These are phyloP conservation scores for Apodemus agrarius DNA, from an alignment of 2,797 vertebrate species.

Conservation along the genomic window DNA sequence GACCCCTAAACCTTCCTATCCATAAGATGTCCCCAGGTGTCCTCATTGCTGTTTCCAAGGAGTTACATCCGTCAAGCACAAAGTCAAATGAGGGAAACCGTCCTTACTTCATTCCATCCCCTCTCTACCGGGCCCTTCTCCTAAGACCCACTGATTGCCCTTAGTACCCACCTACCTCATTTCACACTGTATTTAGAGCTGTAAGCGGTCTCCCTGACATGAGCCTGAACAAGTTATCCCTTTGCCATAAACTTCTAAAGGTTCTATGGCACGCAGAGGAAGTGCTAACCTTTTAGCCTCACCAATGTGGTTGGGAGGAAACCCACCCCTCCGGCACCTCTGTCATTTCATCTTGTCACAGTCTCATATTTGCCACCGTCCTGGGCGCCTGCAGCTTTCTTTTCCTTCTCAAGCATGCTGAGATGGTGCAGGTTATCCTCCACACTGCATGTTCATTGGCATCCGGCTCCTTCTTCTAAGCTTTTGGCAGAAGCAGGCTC, in stretches of 20 bases:
- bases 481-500: background rate
- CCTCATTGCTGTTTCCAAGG: background rate
- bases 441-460: conserved; percentile 41
- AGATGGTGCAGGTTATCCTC: background rate
- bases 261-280: background rate
- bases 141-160: background rate
- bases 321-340: background rate
- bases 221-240: background rate
- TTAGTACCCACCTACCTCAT: background rate
- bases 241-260: background rate
- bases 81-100: background rate
- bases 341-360: background rate
- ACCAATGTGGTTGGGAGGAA: background rate
- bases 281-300: background rate
- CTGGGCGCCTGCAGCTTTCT: background rate
- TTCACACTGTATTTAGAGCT: background rate
- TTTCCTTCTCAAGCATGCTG: background rate
- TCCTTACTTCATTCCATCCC: background rate
- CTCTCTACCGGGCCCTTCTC: background rate
- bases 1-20: background rate
- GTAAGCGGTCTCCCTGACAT: background rate
- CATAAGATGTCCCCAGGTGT: background rate
- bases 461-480: conserved; percentile 15
- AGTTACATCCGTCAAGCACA: background rate
- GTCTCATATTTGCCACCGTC: background rate